Evolutionary conservation across 2,113 vertebrate species (phyloP).

Genomic region (Phaetusa simplex): DNA sequence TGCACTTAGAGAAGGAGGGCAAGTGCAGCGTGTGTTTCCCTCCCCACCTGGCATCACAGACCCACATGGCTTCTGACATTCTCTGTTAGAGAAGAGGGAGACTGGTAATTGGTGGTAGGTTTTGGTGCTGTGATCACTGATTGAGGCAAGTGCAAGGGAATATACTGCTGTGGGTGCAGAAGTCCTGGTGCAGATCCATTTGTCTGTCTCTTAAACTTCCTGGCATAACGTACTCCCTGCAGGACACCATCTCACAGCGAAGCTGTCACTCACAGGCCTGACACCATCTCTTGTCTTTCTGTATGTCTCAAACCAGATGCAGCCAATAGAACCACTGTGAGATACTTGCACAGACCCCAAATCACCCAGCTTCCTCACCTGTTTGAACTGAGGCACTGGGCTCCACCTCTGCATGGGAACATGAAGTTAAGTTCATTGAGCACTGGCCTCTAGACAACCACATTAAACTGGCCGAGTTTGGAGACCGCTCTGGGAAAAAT

Average conservation of each 20-base stretch:
- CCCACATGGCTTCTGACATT: background rate
- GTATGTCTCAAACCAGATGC: background rate
- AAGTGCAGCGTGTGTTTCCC: background rate
- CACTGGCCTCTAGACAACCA: background rate
- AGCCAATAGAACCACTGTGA: background rate
- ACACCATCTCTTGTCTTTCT: background rate
- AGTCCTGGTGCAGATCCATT: background rate
- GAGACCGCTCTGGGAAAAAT: background rate
- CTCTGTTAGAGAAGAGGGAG: background rate
- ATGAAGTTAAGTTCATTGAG: accelerated
- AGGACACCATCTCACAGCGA: background rate
- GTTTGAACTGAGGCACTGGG: background rate
- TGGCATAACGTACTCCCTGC: background rate
- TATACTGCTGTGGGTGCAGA: background rate
- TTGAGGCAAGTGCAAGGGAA: background rate
- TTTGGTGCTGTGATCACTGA: background rate
- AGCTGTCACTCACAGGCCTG: background rate
- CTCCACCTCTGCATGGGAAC: background rate
- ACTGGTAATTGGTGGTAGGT: background rate
- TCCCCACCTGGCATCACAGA: background rate
- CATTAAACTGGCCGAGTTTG: background rate
- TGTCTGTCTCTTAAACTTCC: background rate
- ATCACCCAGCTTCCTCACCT: background rate
- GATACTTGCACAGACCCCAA: background rate
- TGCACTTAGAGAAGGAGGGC: background rate